Conservation (phyloP, 2,113 vertebrate genomes). For the Mus pahari region DNA sequence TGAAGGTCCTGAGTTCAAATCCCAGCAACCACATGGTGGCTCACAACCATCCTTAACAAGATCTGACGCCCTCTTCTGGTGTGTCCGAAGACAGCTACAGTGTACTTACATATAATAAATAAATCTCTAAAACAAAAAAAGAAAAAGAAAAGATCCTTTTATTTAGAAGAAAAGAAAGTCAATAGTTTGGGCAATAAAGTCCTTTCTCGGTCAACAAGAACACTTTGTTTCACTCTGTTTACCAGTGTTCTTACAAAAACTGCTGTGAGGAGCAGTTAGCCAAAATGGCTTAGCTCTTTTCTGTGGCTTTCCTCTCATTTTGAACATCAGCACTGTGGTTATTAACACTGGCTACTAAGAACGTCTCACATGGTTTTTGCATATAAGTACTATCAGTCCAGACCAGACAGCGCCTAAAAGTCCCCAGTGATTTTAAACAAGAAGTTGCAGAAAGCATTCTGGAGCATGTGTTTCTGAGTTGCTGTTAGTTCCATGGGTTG, state of each 20-base stretch:
- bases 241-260: not conserved
- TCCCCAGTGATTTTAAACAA: constrained; percentile 5
- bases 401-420: not conserved
- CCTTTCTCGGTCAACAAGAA: not conserved
- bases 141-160: not conserved
- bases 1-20: no score
- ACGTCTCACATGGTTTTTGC: not conserved
- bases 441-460: constrained; percentile 2
- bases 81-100: no score
- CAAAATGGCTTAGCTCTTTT: not conserved
- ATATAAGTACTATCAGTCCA: not conserved
- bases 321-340: constrained; percentile 43
- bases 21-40: no score
- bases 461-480: not conserved
- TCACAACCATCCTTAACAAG: no score
- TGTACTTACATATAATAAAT: no score
- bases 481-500: not conserved
- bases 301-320: constrained; percentile 54
- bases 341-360: not conserved
- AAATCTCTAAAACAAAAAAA: no score
- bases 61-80: no score
- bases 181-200: not conserved
- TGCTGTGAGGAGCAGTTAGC: not conserved
- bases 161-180: not conserved
- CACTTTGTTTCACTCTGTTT: constrained; percentile 34